Evolutionary conservation across 1,140 invertebrate species (phyloP).

Genomic region (Sarcophaga bullata): DNA sequence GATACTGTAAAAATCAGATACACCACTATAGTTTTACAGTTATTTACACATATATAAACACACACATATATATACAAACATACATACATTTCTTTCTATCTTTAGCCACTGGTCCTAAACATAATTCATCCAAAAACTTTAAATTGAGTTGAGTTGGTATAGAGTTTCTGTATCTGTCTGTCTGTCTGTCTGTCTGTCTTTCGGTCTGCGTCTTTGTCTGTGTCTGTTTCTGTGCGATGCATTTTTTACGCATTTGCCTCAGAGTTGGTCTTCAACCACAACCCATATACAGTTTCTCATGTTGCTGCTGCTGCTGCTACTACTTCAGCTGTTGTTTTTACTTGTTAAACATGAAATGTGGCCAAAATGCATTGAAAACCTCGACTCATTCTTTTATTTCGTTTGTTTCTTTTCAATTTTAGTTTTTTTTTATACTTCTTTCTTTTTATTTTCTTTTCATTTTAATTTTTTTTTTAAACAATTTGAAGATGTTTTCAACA

Average conservation of each 20-base stretch:
- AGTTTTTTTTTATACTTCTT: background rate
- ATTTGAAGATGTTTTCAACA: conserved; percentile 1
- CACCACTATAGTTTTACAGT: too few species aligned
- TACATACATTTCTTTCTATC: too few species aligned
- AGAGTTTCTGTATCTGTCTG: background rate
- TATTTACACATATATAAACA: background rate
- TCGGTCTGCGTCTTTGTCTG: background rate
- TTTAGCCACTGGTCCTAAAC: background rate
- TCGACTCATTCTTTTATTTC: background rate
- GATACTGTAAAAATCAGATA: conserved; percentile 15
- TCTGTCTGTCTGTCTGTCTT: background rate
- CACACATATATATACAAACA: background rate
- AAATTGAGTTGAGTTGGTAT: conserved; percentile 17
- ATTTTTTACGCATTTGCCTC: too few species aligned
- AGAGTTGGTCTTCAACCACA: background rate
- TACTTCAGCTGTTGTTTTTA: background rate
- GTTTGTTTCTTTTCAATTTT: conserved; percentile 2
- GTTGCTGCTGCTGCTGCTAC: too few species aligned
- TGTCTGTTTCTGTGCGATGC: too few species aligned
- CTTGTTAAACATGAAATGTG: conserved; percentile 21
- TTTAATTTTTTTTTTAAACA: background rate
- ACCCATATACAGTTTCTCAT: background rate
- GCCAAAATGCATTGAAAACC: conserved; percentile 20
- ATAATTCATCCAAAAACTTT: background rate
- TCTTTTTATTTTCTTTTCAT: background rate